Evolutionary conservation across 2,888 invertebrate genomes (phyloP), one percentile per base, ranked within the genome.

Genomic region (Meta bourneti): DNA sequence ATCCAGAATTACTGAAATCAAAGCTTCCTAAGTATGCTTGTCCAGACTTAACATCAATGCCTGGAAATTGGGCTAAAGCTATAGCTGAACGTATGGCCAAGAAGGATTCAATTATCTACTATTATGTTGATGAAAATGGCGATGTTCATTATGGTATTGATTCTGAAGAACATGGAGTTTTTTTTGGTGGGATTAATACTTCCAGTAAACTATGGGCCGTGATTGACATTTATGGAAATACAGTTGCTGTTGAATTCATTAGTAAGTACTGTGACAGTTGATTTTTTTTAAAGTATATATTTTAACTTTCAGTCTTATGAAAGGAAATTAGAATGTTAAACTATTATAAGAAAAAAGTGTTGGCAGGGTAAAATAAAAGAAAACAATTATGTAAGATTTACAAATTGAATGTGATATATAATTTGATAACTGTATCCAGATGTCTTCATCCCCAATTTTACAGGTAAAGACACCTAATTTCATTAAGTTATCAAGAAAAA

Each of bases 21-120:
- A 96, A 97, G 0, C 95, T 99, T 92, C 98, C 99, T n/a, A 98
- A 98, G 95, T 99, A 99, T 95, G 99, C 98, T 8, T 99, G 99
- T 94, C 99, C 99, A 34, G 99, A 99, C 95, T 96, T 99, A 92
- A 99, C 99, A 74, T 98, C 98, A 95, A 98, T 98, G 94, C 97
- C 98, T 0, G 99, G 99, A 8, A 98, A 98, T 95, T 99, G 99
- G 99, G 99, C 99, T 0, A 99, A 99, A 95, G 99, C 99, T 0
- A 95, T 99, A 49, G 93, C 89, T 51, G 94, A 94, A 72, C 74
- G 93, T 54, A 89, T 88, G 71, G 93, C 92, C 11, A 97, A 97
- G 93, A 97, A 97, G 94, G 98, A 98, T 95, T 97, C 97, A 93
- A 96, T 98, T 16, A 95, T 99, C 0, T 98, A 97, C 95, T 99